Percentiles rank a stretch among this genome's conserved stretches.
phyloP scores from a whole-genome alignment of 35 echinoderm and acorn worm genomes.

The Eucidaris tribuloides region DNA sequence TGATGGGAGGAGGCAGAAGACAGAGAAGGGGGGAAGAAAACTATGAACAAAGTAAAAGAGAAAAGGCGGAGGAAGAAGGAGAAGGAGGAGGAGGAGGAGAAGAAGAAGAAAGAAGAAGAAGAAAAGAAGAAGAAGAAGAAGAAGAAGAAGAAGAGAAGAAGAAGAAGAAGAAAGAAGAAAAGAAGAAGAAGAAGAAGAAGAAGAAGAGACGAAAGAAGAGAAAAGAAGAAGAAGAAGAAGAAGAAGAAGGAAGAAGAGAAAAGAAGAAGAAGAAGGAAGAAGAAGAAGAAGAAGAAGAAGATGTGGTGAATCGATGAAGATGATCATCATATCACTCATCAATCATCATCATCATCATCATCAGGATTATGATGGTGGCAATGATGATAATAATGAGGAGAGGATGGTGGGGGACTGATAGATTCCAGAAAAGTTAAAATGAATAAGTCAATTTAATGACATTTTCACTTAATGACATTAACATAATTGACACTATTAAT shows the following conservation, averaged over 20 bases:
- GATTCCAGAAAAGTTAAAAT: no score
- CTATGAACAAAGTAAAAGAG: not conserved
- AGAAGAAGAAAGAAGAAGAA: constrained; percentile 5
- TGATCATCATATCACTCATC: not conserved
- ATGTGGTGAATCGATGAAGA: not conserved
- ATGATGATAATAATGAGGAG: not conserved
- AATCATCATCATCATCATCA: not conserved
- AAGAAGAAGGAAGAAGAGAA: not conserved
- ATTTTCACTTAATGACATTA: no score
- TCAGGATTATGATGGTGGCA: not conserved
- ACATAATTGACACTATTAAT: no score
- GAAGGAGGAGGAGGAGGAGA: not conserved
- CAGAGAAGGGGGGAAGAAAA: not conserved
- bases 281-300: not conserved
- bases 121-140: not conserved
- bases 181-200: not conserved
- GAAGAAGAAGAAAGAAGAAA: not conserved
- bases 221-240: constrained; percentile 5
- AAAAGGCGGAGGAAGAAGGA: not conserved
- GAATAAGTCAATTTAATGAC: no score
- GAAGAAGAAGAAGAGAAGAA: not conserved
- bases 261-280: not conserved
- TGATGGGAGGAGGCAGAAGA: no score
- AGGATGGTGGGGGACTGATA: not conserved
- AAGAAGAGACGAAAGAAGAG: not conserved